Conservation (phyloP, 2,113 vertebrate genomes). For the Eublepharis macularius region DNA sequence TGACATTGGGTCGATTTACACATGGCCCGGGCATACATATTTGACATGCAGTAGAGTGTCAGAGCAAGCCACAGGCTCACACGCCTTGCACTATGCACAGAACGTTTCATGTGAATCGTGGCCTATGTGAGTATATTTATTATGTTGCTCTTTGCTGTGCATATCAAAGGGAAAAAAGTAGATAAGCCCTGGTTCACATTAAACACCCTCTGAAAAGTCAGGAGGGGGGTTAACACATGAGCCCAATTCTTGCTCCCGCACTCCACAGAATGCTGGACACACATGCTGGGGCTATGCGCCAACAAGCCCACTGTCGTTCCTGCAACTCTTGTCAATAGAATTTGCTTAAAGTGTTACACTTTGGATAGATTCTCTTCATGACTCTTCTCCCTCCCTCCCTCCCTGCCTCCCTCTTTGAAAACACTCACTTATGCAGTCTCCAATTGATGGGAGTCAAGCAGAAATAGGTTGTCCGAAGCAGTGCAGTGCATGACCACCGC, state of each 20-base stretch:
- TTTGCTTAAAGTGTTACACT: constrained; percentile 1
- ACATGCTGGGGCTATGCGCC: not conserved
- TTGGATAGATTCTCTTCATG: not conserved
- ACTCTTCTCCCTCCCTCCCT: not conserved
- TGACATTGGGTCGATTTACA: not conserved
- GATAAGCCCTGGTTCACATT: not conserved
- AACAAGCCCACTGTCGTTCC: not conserved
- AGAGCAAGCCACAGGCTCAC: not conserved
- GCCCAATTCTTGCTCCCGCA: not conserved
- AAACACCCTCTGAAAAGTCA: not conserved
- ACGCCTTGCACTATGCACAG: too few relatives aligned
- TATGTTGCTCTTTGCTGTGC: not conserved
- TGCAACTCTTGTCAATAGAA: not conserved
- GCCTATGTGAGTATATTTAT: too few relatives aligned
- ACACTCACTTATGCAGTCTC: not conserved
- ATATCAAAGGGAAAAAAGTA: too few relatives aligned
- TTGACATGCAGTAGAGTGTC: not conserved
- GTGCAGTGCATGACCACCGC: too few relatives aligned
- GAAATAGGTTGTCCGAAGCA: not conserved
- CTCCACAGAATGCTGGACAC: not conserved
- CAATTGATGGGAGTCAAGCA: not conserved
- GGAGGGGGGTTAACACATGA: not conserved
- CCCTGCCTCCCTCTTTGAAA: not conserved
- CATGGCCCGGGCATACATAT: not conserved
- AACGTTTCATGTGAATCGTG: not conserved